These are phyloP conservation scores for Vanessa cardui DNA, from an alignment of 2,888 invertebrate genomes.

Conservation along the genomic window DNA sequence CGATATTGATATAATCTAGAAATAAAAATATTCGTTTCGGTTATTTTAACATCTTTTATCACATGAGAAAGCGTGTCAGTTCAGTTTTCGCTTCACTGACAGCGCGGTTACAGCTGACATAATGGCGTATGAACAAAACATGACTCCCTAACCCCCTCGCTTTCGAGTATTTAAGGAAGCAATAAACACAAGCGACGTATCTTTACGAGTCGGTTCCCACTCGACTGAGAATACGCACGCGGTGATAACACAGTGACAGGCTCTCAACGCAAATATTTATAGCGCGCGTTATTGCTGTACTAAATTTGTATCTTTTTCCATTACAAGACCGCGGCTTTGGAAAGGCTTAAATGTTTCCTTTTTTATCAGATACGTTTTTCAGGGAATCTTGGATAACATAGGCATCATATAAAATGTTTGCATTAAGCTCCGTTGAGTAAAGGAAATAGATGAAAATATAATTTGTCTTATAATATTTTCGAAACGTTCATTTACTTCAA, in stretches of 20 bases:
- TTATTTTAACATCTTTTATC: not conserved
- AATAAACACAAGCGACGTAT: slow-evolving; percentile 42
- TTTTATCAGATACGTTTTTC: no score
- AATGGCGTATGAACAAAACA: slow-evolving; percentile 22
- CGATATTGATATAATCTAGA: no score
- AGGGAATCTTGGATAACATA: no score
- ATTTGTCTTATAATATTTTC: no score
- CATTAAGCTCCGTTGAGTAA: no score
- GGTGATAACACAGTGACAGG: slow-evolving; percentile 22
- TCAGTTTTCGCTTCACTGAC: slow-evolving; percentile 11
- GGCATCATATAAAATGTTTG: no score
- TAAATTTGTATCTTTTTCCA: slow-evolving; percentile 12
- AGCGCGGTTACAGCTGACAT: slow-evolving; percentile 19
- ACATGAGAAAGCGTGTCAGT: not conserved
- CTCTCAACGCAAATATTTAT: slow-evolving; percentile 30
- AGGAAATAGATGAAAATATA: no score
- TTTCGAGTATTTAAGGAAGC: slow-evolving; percentile 24
- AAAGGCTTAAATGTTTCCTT: not conserved
- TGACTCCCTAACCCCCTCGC: slow-evolving; percentile 24
- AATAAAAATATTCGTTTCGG: not conserved
- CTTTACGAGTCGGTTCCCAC: slow-evolving; percentile 37
- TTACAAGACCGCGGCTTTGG: not conserved
- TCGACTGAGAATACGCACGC: slow-evolving; percentile 32
- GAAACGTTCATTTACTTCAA: no score
- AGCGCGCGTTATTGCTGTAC: slow-evolving; percentile 15